Evolutionary conservation across 2,113 vertebrate genomes (phyloP).

Genomic region (Callionymus lyra): DNA sequence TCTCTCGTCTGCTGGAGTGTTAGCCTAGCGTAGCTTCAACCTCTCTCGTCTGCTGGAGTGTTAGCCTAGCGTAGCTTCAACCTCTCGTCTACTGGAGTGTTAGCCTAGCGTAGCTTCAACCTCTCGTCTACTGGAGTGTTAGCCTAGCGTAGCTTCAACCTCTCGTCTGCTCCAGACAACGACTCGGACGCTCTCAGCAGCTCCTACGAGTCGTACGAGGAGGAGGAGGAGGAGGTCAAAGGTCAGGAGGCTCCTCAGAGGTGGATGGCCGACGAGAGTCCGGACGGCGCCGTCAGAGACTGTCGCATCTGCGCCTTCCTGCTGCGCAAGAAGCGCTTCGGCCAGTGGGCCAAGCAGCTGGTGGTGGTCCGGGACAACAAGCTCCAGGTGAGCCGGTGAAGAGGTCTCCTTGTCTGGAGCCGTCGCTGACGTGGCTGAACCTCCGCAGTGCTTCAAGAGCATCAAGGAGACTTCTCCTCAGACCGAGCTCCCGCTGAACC

Average conservation of each 20-base stretch:
- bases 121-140: too few relatives aligned
- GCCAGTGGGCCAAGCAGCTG: slow-evolving; percentile 95
- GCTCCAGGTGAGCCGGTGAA: slow-evolving; percentile 74
- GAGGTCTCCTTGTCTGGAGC: neutral
- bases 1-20: too few relatives aligned
- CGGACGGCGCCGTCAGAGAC: slow-evolving; percentile 79
- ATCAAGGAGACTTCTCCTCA: slow-evolving; percentile 86
- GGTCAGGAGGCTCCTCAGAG: slow-evolving; percentile 70
- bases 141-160: too few relatives aligned
- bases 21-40: too few relatives aligned
- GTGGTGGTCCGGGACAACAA: slow-evolving; percentile 84
- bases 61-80: too few relatives aligned
- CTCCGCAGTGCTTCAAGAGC: slow-evolving; percentile 88
- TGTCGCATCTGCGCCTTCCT: slow-evolving; percentile 91
- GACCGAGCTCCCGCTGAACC: slow-evolving; percentile 75
- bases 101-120: too few relatives aligned
- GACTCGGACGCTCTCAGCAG: slow-evolving; percentile 96
- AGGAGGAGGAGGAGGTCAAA: slow-evolving; percentile 91
- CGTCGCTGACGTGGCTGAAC: neutral
- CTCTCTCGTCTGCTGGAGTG: too few relatives aligned
- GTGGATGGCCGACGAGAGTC: slow-evolving; percentile 82
- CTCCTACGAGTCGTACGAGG: slow-evolving; percentile 94
- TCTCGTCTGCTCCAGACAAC: slow-evolving; percentile 85
- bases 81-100: too few relatives aligned
- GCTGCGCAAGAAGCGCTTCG: slow-evolving; percentile 91